Percentiles rank a stretch among this genome's conserved stretches.
phyloP scores from a whole-genome alignment of 2,888 invertebrate species.

The Nephrotoma flavescens region DNA sequence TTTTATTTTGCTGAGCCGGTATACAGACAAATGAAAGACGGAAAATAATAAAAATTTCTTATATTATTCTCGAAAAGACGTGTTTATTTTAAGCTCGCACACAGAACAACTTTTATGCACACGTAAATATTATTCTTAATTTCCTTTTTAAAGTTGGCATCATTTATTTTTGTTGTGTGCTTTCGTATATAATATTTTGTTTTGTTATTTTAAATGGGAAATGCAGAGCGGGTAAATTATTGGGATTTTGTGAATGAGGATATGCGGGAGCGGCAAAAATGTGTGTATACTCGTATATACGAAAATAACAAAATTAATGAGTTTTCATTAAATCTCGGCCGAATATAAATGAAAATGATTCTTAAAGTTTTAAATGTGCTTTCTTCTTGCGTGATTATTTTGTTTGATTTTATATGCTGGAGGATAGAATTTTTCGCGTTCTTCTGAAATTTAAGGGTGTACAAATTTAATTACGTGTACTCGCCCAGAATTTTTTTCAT shows the following conservation, averaged over 20 bases:
- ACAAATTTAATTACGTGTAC: too few species aligned
- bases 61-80: neutral
- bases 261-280: neutral
- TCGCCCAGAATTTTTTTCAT: too few species aligned
- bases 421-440: too few species aligned
- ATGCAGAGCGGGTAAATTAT: neutral
- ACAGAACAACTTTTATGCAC: neutral
- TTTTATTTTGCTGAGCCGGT: neutral
- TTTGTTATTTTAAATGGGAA: neutral
- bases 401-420: neutral
- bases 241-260: neutral
- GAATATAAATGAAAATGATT: neutral
- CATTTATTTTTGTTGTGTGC: neutral
- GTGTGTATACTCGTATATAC: neutral
- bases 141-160: neutral
- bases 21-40: neutral
- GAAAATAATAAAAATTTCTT: neutral
- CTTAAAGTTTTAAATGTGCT: neutral
- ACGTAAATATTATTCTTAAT: neutral
- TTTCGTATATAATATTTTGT: neutral
- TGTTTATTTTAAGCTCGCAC: neutral
- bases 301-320: neutral
- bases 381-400: neutral
- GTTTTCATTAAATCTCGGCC: neutral
- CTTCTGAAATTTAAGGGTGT: too few species aligned